Percentiles rank a stretch among this genome's conserved stretches.
Conservation (phyloP, 2,797 vertebrate species). For the Morus bassanus region DNA sequence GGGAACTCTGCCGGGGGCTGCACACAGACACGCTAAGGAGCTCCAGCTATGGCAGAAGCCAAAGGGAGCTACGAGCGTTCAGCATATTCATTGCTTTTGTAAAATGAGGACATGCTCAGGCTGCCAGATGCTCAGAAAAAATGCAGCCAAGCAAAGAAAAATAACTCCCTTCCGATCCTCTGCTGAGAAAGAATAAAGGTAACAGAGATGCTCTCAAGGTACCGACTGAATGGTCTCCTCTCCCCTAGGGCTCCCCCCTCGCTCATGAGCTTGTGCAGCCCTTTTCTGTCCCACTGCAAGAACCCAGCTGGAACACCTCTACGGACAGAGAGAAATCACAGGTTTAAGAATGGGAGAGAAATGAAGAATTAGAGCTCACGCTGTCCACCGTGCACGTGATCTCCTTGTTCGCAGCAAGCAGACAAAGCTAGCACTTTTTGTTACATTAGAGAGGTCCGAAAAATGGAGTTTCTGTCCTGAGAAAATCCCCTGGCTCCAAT, state of each 20-base stretch:
- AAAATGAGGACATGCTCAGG: neutral
- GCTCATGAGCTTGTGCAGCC: rapidly evolving
- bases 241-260: too few species aligned
- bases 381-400: rapidly evolving
- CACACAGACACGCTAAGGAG: rapidly evolving
- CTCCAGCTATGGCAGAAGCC: neutral
- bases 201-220: neutral
- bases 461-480: neutral
- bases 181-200: neutral
- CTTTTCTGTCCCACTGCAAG: rapidly evolving
- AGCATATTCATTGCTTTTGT: neutral
- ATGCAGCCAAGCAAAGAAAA: neutral
- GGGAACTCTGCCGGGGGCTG: neutral
- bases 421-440: neutral
- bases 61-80: rapidly evolving
- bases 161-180: neutral
- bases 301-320: neutral
- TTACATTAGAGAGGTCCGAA: neutral
- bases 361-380: neutral
- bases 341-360: neutral
- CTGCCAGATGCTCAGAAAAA: neutral
- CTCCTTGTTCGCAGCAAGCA: neutral
- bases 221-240: neutral
- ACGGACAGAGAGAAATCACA: neutral
- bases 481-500: neutral